These are phyloP conservation scores for Takifugu ocellatus DNA, from an alignment of 2,797 vertebrate genomes.

Conservation along the genomic window DNA sequence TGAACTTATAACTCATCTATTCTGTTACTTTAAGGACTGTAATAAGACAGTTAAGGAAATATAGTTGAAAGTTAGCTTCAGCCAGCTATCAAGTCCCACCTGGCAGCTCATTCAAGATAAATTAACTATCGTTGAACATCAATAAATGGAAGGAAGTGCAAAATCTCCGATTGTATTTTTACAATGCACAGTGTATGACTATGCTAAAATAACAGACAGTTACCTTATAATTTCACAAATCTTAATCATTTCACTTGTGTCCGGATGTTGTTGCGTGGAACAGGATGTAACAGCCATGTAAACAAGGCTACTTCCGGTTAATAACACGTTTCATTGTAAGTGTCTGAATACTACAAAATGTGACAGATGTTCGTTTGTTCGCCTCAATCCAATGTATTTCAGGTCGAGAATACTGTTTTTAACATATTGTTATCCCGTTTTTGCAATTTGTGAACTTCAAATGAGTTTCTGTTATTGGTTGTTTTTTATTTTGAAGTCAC, in stretches of 20 bases:
- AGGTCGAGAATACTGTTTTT: fast-evolving
- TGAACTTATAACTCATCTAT: too few relatives aligned
- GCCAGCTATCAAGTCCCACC: slow-evolving; percentile 14
- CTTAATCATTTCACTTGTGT: slow-evolving; percentile 22
- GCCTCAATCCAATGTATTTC: too few relatives aligned
- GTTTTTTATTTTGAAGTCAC: slow-evolving; percentile 50
- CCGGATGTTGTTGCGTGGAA: slow-evolving; percentile 10
- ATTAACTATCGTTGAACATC: not conserved
- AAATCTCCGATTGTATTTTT: not conserved
- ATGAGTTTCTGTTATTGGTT: fast-evolving
- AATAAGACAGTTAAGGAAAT: too few relatives aligned
- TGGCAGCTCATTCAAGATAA: slow-evolving; percentile 10
- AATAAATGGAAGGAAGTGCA: not conserved
- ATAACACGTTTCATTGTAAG: slow-evolving; percentile 39
- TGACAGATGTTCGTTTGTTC: not conserved
- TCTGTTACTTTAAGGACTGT: too few relatives aligned
- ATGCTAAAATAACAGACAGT: not conserved
- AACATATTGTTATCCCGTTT: too few relatives aligned
- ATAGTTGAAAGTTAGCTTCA: slow-evolving; percentile 12
- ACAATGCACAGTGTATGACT: not conserved
- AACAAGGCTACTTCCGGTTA: slow-evolving; percentile 49
- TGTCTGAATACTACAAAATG: not conserved
- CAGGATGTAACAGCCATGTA: slow-evolving; percentile 36
- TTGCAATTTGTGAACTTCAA: not conserved
- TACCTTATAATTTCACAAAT: slow-evolving; percentile 24